Evolutionary conservation across 2,113 vertebrate species (phyloP), one percentile per base, ranked within the genome.

Genomic region (Bos indicus): DNA sequence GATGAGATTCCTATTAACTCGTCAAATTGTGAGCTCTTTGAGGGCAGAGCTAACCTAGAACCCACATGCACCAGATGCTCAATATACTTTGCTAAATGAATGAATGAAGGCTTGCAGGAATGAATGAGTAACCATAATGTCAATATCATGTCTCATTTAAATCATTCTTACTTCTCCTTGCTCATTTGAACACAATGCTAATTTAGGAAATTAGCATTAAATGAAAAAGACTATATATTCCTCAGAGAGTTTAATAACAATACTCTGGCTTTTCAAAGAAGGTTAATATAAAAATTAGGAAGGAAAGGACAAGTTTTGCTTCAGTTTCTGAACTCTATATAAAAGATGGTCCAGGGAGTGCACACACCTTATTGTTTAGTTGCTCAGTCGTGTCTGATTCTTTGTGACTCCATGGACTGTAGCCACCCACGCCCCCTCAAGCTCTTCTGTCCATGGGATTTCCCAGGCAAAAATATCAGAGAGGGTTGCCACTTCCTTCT

Each of bases 81-180:
- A 94, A 46, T 71, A 62, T 15, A 62, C 26, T 19, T 80, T 93
- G n/a, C 7, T 88, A 80, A 88, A 19, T 21, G 15, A 17, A 91
- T 60, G 43, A 96, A 43, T 3, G 9, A 90, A 95, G 11, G 15
- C 40, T 11, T 54, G 17, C 23, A 5, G 19, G 57, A 62, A 74
- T 59, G 57, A 93, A 16, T 51, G 51, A 62, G 30, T 36, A 80
- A 89, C 15, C 14, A 43, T 80, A 93, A 91, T 96, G 92, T 94
- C n/a, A 95, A 43, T 28, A 78, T 36, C 25, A 54, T 77, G 19
- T 56, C 40, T 96, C 59, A 4, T 67, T 95, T 77, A 96, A 93
- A 86, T 91, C 21, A 88, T 77, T 97, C 36, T 95, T 84, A 78
- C 51, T 91, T 96, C 28, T 91, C 54, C 40, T 90, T 26, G 13